Evolutionary conservation across 2,888 invertebrate species (phyloP).

Genomic region (Sicus ferrugineus): DNA sequence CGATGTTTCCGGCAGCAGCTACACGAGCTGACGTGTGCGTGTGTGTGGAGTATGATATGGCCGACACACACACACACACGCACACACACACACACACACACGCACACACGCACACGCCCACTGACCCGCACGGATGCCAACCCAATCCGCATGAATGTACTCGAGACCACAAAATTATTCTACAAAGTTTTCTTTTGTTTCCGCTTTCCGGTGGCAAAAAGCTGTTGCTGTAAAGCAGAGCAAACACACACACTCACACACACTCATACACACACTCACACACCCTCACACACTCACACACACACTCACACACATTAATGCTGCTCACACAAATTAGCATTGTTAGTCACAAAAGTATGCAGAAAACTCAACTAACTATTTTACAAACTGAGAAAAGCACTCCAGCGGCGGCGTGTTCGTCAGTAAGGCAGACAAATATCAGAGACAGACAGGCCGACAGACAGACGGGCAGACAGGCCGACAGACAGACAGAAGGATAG

Average conservation of each 20-base stretch:
- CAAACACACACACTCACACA: not conserved
- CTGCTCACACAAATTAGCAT: constrained; percentile 13
- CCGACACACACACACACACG: too few species aligned
- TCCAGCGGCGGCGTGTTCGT: not conserved
- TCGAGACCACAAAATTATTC: constrained; percentile 32
- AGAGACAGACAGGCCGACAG: not conserved
- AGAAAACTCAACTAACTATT: constrained; percentile 24
- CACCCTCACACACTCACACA: constrained; percentile 10
- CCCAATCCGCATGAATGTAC: constrained; percentile 25
- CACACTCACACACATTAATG: not conserved
- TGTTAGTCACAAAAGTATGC: constrained; percentile 29
- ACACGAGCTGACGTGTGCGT: too few species aligned
- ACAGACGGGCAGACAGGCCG: not conserved
- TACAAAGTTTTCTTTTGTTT: constrained; percentile 33
- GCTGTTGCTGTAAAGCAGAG: not conserved
- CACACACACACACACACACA: not conserved
- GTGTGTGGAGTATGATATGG: too few species aligned
- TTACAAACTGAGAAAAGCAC: not conserved
- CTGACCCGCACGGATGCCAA: not conserved
- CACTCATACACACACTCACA: constrained; percentile 6
- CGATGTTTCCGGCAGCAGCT: too few species aligned
- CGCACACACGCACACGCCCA: not conserved
- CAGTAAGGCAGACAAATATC: not conserved
- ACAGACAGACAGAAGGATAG: not conserved
- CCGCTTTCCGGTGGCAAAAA: constrained; percentile 25